A percentile compares a stretch with the other conserved stretches of the same genome.
phyloP scores from a whole-genome alignment of 2,888 invertebrate genomes.

The Xestobium rufovillosum region DNA sequence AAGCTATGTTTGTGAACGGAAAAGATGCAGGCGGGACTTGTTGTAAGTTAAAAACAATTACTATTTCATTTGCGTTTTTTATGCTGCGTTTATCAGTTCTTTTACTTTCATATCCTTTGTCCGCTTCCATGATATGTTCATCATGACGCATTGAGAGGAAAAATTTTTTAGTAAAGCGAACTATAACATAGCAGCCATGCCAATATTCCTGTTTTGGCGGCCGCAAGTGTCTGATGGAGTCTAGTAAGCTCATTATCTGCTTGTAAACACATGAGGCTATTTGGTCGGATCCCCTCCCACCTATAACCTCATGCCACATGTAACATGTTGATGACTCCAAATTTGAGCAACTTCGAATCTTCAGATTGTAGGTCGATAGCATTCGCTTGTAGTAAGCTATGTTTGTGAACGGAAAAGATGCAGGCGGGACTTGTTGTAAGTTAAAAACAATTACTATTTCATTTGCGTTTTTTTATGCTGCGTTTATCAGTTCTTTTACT shows the following conservation, averaged over 20 bases:
- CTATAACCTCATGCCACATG: constrained; percentile 17
- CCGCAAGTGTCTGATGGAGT: constrained; percentile 22
- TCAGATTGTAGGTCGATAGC: constrained; percentile 15
- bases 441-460: too few species aligned
- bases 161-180: too few species aligned
- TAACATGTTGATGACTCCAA: constrained; percentile 10
- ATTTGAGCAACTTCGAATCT: constrained; percentile 11
- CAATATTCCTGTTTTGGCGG: constrained; percentile 23
- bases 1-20: constrained; percentile 14
- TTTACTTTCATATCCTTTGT: too few species aligned
- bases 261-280: too few species aligned
- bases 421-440: constrained; percentile 18
- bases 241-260: constrained; percentile 5
- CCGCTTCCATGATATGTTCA: too few species aligned
- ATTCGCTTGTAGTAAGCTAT: constrained; percentile 15
- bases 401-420: too few species aligned
- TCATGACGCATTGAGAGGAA: too few species aligned
- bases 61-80: too few species aligned
- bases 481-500: too few species aligned
- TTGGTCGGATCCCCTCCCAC: constrained; percentile 11
- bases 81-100: too few species aligned
- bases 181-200: constrained; percentile 23
- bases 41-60: constrained; percentile 19
- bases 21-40: too few species aligned
- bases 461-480: too few species aligned